These are phyloP conservation scores for Dendrolimus kikuchii DNA, from an alignment of 1,140 invertebrate species.

Conservation along the genomic window DNA sequence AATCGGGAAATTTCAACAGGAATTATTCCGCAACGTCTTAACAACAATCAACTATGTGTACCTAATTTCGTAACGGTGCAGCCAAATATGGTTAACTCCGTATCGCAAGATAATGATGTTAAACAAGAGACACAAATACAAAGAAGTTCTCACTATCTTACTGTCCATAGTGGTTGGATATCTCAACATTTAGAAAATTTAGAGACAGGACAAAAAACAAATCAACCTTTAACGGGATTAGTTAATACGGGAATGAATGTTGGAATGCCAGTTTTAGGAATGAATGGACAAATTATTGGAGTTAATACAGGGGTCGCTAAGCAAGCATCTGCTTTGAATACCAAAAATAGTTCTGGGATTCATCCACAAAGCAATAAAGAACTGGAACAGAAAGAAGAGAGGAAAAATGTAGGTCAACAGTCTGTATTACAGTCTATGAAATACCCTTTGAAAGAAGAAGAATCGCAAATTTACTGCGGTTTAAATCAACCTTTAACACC, in stretches of 20 bases:
- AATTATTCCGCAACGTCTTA: slow-evolving; percentile 28
- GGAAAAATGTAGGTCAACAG: slow-evolving; percentile 31
- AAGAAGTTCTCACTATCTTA: slow-evolving; percentile 59
- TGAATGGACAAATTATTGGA: slow-evolving; percentile 74
- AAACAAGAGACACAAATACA: slow-evolving; percentile 55
- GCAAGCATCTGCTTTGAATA: slow-evolving; percentile 22
- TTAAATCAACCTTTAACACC: slow-evolving; percentile 65
- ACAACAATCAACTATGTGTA: slow-evolving; percentile 23
- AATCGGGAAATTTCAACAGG: slow-evolving; percentile 39
- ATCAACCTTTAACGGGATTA: slow-evolving; percentile 15
- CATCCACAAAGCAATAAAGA: slow-evolving; percentile 28
- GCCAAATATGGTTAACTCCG: slow-evolving; percentile 33
- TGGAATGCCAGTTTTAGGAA: slow-evolving; percentile 66
- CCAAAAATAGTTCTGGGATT: slow-evolving; percentile 34
- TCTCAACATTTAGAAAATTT: slow-evolving; percentile 49
- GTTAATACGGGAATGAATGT: slow-evolving; percentile 34
- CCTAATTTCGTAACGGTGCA: slow-evolving; percentile 24
- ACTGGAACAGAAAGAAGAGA: slow-evolving; percentile 43
- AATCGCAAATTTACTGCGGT: slow-evolving; percentile 60
- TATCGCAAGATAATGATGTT: slow-evolving; percentile 34
- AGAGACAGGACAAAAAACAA: slow-evolving; percentile 33
- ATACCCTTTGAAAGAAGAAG: slow-evolving; percentile 39
- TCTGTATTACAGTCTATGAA: slow-evolving; percentile 19
- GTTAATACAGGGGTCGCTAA: slow-evolving; percentile 66
- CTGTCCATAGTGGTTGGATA: slow-evolving; percentile 63